A percentile compares a stretch with the other conserved stretches of the same genome.
These are phyloP conservation scores for Cathartes aura DNA, from an alignment of 2,113 vertebrate species.

Conservation along the genomic window DNA sequence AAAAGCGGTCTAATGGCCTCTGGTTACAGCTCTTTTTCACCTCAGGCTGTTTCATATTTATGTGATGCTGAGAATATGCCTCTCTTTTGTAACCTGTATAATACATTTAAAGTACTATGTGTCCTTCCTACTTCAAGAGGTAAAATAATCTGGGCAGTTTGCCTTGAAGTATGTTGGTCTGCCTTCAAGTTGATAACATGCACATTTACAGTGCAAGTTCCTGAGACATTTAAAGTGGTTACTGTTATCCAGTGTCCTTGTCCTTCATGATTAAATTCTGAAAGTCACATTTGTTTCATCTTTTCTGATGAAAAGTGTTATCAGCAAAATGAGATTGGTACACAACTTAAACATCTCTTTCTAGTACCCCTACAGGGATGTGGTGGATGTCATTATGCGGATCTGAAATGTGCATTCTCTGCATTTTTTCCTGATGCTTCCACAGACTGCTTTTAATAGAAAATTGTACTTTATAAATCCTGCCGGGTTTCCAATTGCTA, in stretches of 20 bases:
- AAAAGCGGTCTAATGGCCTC: not conserved
- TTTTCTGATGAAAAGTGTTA: constrained; percentile 55
- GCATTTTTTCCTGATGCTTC: constrained; percentile 28
- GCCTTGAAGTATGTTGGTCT: constrained; percentile 26
- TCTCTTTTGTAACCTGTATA: constrained; percentile 23
- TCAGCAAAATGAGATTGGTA: constrained; percentile 58
- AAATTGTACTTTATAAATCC: constrained; percentile 20
- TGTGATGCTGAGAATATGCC: not conserved
- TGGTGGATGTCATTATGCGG: constrained; percentile 24
- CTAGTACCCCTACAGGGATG: constrained; percentile 39
- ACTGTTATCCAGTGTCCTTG: constrained; percentile 46
- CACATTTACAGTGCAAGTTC: constrained; percentile 1
- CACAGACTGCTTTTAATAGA: constrained; percentile 27
- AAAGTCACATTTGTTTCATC: constrained; percentile 67
- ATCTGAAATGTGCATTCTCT: constrained; percentile 36
- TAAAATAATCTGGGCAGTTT: constrained; percentile 33
- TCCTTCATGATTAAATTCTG: constrained; percentile 63
- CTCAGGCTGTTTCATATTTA: constrained; percentile 33
- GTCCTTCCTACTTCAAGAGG: constrained; percentile 24
- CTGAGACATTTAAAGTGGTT: constrained; percentile 26
- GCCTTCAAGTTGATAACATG: constrained; percentile 17
- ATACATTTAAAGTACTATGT: constrained; percentile 16
- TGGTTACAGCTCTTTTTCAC: constrained; percentile 15
- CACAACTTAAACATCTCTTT: constrained; percentile 45
- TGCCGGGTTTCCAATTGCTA: not conserved